Evolutionary conservation across 2,888 invertebrate species (phyloP).

Genomic region (Eupithecia subfuscata): DNA sequence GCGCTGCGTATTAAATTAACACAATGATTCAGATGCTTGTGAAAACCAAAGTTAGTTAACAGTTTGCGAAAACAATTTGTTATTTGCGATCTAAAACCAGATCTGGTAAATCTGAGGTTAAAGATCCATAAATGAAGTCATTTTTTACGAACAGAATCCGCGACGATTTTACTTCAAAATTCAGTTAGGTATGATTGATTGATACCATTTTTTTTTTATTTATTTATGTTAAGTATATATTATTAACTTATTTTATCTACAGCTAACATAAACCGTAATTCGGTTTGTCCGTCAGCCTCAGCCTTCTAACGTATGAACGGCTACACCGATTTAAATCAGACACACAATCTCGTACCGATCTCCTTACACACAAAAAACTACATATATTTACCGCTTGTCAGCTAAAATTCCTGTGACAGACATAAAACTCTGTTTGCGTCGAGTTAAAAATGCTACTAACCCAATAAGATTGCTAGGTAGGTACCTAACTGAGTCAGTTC

Average conservation of each 20-base stretch:
- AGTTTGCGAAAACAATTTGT: conserved; percentile 8
- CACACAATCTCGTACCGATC: too few species aligned
- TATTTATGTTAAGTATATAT: too few species aligned
- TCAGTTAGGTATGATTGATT: not conserved
- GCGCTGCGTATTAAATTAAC: not conserved
- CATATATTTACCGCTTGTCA: not conserved
- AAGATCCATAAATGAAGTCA: not conserved
- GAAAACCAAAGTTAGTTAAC: conserved; percentile 6
- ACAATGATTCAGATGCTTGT: not conserved
- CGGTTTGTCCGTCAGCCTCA: too few species aligned
- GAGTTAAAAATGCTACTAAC: not conserved
- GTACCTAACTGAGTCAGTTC: not conserved
- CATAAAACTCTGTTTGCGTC: not conserved
- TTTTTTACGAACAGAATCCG: not conserved
- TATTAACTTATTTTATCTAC: too few species aligned
- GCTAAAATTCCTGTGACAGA: not conserved
- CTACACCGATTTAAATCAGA: too few species aligned
- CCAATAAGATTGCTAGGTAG: not conserved
- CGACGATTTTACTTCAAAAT: not conserved
- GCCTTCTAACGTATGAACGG: too few species aligned
- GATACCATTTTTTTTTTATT: not conserved
- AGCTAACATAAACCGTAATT: too few species aligned
- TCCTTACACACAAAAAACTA: too few species aligned
- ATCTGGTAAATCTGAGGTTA: conserved; percentile 1
- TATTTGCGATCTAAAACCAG: not conserved